Percentiles rank a stretch among this genome's conserved stretches.
These are phyloP conservation scores for Drosophila baimaii DNA, from an alignment of 1,140 invertebrate species.

Conservation along the genomic window DNA sequence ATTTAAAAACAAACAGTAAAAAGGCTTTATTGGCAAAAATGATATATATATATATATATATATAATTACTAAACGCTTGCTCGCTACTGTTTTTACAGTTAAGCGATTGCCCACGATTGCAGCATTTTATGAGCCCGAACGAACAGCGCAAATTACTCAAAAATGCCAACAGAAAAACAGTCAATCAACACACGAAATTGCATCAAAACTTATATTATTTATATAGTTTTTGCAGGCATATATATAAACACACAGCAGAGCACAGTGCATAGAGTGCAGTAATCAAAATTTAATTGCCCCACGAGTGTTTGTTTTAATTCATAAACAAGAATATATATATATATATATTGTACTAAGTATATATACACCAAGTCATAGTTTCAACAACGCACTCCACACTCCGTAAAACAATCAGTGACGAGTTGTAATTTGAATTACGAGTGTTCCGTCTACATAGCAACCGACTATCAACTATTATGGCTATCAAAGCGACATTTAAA, in stretches of 20 bases:
- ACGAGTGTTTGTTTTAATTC: conserved; percentile 10
- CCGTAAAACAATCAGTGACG: not conserved
- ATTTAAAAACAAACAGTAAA: not conserved
- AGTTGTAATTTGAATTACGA: conserved; percentile 9
- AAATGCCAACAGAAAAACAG: conserved; percentile 33
- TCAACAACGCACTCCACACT: no score
- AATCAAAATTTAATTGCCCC: conserved; percentile 10
- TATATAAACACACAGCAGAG: not conserved
- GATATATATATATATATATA: not conserved
- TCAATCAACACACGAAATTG: conserved; percentile 34
- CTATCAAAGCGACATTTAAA: conserved; percentile 17
- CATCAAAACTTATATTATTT: conserved; percentile 23
- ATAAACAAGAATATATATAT: not conserved
- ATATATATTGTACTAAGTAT: no score
- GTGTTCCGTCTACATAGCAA: not conserved
- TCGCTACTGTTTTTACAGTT: conserved; percentile 10
- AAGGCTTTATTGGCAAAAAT: not conserved
- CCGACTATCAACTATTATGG: conserved; percentile 8
- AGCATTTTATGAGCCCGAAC: conserved; percentile 31
- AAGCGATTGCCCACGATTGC: conserved; percentile 22
- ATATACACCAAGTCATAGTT: not conserved
- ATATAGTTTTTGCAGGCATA: not conserved
- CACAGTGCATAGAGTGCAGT: not conserved
- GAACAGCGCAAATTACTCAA: conserved; percentile 4
- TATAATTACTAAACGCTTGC: not conserved